Percentiles rank a stretch among this genome's conserved stretches.
These are phyloP conservation scores for Pipistrellus pygmaeus DNA, from an alignment of 2,797 vertebrate genomes.

Conservation along the genomic window DNA sequence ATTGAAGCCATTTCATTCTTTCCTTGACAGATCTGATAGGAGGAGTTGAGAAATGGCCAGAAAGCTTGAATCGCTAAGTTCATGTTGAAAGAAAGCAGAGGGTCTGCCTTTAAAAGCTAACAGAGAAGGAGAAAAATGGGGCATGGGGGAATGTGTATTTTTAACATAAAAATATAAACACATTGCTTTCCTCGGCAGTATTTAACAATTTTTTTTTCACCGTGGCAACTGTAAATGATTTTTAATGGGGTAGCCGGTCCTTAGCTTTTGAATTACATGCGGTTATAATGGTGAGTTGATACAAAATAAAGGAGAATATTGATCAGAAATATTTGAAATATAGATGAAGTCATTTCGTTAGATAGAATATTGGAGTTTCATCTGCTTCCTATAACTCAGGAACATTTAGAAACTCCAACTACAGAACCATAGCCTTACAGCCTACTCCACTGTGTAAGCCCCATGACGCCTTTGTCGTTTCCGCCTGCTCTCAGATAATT, in stretches of 20 bases:
- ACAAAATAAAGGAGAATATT: slow-evolving; percentile 87
- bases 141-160: slow-evolving; percentile 54
- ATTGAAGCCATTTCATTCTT: neutral
- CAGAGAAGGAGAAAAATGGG: slow-evolving; percentile 36
- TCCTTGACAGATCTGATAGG: neutral
- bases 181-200: slow-evolving; percentile 80
- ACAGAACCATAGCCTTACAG: neutral
- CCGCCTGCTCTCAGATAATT: slow-evolving; percentile 26
- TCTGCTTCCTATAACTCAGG: slow-evolving; percentile 48
- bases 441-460: neutral
- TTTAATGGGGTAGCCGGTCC: slow-evolving; percentile 79
- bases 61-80: neutral
- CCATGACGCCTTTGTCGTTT: slow-evolving; percentile 39
- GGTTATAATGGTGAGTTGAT: slow-evolving; percentile 77
- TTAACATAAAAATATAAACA: slow-evolving; percentile 74
- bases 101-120: slow-evolving; percentile 66
- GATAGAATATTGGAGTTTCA: slow-evolving; percentile 71
- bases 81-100: slow-evolving; percentile 4
- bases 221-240: slow-evolving; percentile 84
- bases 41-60: slow-evolving; percentile 17
- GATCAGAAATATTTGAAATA: slow-evolving; percentile 90
- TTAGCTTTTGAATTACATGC: slow-evolving; percentile 83
- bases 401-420: slow-evolving; percentile 48
- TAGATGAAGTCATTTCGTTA: slow-evolving; percentile 86
- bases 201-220: slow-evolving; percentile 83